Base-by-base conservation (phyloP, 2,888 invertebrate species). In the Boloria euphrosyne region DNA sequence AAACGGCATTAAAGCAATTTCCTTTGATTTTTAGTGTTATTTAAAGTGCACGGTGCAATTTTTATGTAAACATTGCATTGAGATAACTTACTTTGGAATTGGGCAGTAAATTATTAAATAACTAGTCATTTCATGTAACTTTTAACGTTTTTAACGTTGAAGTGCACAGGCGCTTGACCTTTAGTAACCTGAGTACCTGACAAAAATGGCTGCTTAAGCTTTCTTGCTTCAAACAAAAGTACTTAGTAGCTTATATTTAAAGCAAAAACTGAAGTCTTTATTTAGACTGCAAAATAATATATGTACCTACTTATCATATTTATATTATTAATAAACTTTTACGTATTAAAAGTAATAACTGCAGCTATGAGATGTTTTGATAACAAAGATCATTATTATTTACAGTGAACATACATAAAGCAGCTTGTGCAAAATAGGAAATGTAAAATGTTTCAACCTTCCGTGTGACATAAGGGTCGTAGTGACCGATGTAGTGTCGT, bases 361-460 rank as follows among this genome's bases (percentile, higher is more conserved):
- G 2, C 31, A 38, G 31, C 10, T 38, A 7, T 38, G 10, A 10
- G 31, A 38, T 38, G 10, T 38, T 7, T 38, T 38, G 31, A 10
- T 38, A 10, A 38, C 10, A 38, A 38, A 38, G 10, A 38, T 31
- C 14, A 7, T 7, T 49, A 49, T 49, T n/a, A 49, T 43, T 27
- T 38, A 38, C 17, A 46, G 31, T 38, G 62, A 16, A 22, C 13
- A 62, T 53, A 59, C 53, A 66, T 47, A 44, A 65, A 65, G 49
- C 52, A 27, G 47, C 55, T 44, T 22, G 65, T 65, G 65, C 51
- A 62, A 52, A 67, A 54, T 65, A 67, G 67, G 67, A 65, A 68
- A 70, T 58, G 64, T 55, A 65, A 65, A 68, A 70, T 58, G 64
- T 55, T 14, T 62, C 58, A 66, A 55, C 65, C 58, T 65, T 68